These are phyloP conservation scores for Drosophila persimilis DNA, from an alignment of 1,140 invertebrate species.

Conservation along the genomic window DNA sequence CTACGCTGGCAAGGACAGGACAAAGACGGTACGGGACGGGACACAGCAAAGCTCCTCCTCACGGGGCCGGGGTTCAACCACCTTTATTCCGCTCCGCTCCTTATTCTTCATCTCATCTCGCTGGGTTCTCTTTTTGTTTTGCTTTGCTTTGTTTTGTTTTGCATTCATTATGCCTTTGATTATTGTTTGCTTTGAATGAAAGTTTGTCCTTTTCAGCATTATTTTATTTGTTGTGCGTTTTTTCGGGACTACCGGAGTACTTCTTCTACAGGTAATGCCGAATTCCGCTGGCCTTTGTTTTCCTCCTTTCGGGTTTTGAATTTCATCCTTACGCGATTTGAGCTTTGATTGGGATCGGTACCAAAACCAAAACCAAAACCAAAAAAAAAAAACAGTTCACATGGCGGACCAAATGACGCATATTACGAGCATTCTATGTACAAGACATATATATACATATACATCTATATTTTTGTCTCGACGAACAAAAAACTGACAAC, in stretches of 20 bases:
- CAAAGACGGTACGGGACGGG: neutral
- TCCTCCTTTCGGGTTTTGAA: constrained; percentile 61
- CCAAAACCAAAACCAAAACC: neutral
- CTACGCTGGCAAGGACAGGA: constrained; percentile 49
- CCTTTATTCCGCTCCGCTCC: constrained; percentile 38
- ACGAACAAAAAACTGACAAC: constrained; percentile 44
- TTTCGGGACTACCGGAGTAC: constrained; percentile 10
- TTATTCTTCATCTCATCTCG: neutral
- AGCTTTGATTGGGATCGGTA: constrained; percentile 49
- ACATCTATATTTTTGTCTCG: constrained; percentile 13
- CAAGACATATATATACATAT: constrained; percentile 2
- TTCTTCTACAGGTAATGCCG: constrained; percentile 37
- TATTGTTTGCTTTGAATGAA: constrained; percentile 57
- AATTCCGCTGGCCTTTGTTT: constrained; percentile 33
- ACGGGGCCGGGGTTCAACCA: constrained; percentile 66
- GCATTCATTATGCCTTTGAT: constrained; percentile 53
- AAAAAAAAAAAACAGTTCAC: constrained; percentile 35
- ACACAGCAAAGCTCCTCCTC: constrained; percentile 11
- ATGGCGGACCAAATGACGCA: constrained; percentile 28
- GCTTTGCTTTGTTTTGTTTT: constrained; percentile 2
- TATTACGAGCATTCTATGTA: constrained; percentile 9
- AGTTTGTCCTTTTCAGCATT: constrained; percentile 68
- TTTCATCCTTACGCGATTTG: constrained; percentile 53
- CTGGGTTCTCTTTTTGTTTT: neutral
- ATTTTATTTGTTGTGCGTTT: neutral